Conservation (phyloP, 2,888 invertebrate species). For the Sussaba pulchella region DNA sequence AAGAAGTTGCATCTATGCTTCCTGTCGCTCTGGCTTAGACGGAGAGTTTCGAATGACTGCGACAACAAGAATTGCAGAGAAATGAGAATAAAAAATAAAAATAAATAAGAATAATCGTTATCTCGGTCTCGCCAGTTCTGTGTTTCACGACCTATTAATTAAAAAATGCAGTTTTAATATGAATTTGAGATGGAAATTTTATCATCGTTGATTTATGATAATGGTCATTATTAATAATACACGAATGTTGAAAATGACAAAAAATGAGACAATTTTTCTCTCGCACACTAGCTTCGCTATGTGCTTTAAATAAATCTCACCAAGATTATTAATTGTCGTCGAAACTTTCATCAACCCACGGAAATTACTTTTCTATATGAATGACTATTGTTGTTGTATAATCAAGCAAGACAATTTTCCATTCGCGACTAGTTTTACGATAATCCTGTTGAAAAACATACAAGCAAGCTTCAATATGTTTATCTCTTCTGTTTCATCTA, state of each 20-base stretch:
- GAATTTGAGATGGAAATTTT: no score
- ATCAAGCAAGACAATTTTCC: no score
- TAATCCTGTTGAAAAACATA: neutral
- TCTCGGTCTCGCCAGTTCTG: no score
- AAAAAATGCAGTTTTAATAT: no score
- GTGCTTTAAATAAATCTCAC: constrained; percentile 1
- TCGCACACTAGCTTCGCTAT: neutral
- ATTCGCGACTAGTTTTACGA: neutral
- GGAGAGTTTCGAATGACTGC: constrained; percentile 43
- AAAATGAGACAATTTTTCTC: neutral
- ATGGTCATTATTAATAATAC: no score
- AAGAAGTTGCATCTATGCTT: constrained; percentile 59
- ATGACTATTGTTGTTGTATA: neutral
- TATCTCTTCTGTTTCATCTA: neutral
- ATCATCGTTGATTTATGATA: no score
- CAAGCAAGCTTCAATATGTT: neutral
- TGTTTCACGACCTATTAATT: no score
- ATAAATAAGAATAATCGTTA: no score
- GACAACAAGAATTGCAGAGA: neutral
- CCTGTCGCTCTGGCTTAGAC: constrained; percentile 45
- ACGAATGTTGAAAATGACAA: no score
- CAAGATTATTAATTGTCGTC: constrained; percentile 10
- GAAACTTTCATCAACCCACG: constrained; percentile 31
- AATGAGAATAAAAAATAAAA: neutral
- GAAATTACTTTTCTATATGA: neutral